Evolutionary conservation across 2,797 vertebrate species (phyloP).

Genomic region (Coregonus suidteri): DNA sequence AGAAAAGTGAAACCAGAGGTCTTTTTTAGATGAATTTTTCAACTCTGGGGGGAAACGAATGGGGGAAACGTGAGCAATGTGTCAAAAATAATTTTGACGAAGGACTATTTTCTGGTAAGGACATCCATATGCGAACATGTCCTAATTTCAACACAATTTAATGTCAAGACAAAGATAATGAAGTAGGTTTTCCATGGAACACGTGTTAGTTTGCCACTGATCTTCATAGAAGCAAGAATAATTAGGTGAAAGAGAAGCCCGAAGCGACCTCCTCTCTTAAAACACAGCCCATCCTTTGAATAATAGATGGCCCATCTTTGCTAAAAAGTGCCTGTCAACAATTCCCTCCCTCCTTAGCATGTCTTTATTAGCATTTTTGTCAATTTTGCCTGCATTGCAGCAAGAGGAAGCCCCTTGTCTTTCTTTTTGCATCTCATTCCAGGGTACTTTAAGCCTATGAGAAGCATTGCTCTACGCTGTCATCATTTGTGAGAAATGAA

Average conservation of each 20-base stretch:
- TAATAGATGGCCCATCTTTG: constrained; percentile 20
- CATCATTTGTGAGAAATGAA: constrained; percentile 3
- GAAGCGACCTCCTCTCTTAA: constrained; percentile 18
- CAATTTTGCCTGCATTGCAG: constrained; percentile 53
- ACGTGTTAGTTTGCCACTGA: neutral
- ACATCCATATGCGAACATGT: neutral
- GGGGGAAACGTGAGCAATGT: neutral
- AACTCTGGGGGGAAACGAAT: neutral
- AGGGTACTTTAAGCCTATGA: neutral
- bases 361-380: constrained; percentile 25
- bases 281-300: constrained; percentile 38
- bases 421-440: constrained; percentile 5
- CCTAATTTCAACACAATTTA: neutral
- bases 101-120: neutral
- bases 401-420: constrained; percentile 41
- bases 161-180: neutral
- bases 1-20: neutral
- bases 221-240: constrained; percentile 28
- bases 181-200: neutral
- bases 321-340: constrained; percentile 34
- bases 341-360: constrained; percentile 17
- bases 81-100: neutral
- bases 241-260: constrained; percentile 33
- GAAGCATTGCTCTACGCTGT: constrained; percentile 2
- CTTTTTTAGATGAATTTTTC: neutral